These are phyloP conservation scores for Anastrepha ludens DNA, from an alignment of 1,140 invertebrate genomes.

Conservation along the genomic window DNA sequence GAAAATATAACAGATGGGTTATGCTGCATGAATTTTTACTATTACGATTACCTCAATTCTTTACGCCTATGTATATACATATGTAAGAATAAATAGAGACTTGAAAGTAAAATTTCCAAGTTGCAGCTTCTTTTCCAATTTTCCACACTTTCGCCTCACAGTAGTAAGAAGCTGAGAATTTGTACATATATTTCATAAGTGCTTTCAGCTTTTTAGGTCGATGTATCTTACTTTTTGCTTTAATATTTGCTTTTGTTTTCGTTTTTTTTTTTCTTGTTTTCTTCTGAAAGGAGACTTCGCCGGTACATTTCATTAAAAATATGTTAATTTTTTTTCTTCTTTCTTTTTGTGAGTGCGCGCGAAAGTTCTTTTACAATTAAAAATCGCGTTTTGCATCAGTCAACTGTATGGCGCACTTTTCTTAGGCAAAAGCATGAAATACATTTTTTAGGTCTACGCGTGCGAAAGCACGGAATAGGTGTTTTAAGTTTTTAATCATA, in stretches of 20 bases:
- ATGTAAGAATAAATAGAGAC: background rate
- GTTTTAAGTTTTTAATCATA: too few relatives aligned
- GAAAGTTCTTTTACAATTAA: background rate
- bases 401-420: background rate
- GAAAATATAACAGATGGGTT: too few relatives aligned
- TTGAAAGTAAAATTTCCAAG: slow-evolving; percentile 27
- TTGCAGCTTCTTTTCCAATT: background rate
- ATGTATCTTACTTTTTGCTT: slow-evolving; percentile 23
- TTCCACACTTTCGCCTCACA: slow-evolving; percentile 23
- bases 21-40: too few relatives aligned
- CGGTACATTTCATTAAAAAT: background rate
- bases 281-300: background rate
- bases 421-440: too few relatives aligned
- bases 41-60: too few relatives aligned
- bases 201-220: slow-evolving; percentile 7
- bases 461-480: too few relatives aligned
- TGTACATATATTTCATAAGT: background rate
- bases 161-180: background rate
- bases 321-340: background rate
- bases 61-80: too few relatives aligned
- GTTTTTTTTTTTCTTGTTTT: too few relatives aligned
- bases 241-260: background rate
- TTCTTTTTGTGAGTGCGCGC: background rate
- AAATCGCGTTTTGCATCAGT: background rate
- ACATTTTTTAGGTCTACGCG: too few relatives aligned